Base-by-base conservation (phyloP, 92 coral and sea anemone species). In the Phenganax subtilis region DNA sequence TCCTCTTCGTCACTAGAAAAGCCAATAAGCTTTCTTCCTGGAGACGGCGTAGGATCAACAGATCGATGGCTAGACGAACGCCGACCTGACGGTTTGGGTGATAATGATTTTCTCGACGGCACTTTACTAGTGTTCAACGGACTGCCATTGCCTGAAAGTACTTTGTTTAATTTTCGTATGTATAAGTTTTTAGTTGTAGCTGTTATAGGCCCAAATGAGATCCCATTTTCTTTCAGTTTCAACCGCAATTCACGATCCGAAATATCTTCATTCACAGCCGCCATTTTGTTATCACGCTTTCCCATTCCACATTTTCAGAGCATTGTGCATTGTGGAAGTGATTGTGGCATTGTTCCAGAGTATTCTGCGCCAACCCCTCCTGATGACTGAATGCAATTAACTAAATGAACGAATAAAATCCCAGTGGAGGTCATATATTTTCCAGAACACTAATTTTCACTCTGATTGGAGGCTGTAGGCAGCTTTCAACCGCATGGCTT, bases 1-100 rank as follows among this genome's bases (percentile, higher is more conserved):
- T 85, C 88, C 6, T 93, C 98, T 83, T 94, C 98, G 17, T 94
- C 98, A 81, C 98, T 94, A n/a, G 98, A 94, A 82, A 94, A 94
- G 51, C 98, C 98, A 57, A 92, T 83, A 77, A 92, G 82, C 86
- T 84, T 88, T 82, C 98, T 90, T 30, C 89, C 88, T 51, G 97
- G 90, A 82, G 89, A 80, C 65, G 87, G 84, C 20, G 87, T 87
- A 20, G 74, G 44, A 28, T 55, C 83, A 63, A 54, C 74, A 25
- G 83, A 63, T n/a, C 77, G 77, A 63, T 87, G 78, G 17, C 59
- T 86, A 53, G 85, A 63, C 76, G 91, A 90, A 81, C 84, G 87
- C 66, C 88, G 84, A 17, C 85, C 79, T 8, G 91, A 71, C 67
- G 62, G 76, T 69, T 73, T 84, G 44, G 88, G 87, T 12, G 87